These are phyloP conservation scores for Darevskia nairensis DNA, from an alignment of 2,797 vertebrate genomes.

Conservation along the genomic window DNA sequence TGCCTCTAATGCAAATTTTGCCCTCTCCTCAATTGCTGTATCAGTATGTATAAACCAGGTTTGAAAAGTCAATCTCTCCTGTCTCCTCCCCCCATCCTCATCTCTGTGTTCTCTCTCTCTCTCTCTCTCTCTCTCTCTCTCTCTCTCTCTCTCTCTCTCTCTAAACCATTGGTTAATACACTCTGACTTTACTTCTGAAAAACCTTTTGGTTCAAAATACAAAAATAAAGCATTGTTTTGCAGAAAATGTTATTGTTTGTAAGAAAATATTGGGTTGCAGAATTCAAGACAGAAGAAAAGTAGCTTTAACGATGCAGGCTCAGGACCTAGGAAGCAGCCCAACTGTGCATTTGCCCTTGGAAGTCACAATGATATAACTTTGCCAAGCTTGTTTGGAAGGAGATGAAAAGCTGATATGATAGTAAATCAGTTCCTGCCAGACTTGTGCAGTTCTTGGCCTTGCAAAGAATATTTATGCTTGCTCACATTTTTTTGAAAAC, in stretches of 20 bases:
- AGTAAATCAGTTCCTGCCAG: neutral
- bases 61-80: neutral
- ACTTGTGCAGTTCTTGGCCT: neutral
- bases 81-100: too few relatives aligned
- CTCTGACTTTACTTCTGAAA: neutral
- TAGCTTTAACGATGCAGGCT: neutral
- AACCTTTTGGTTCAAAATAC: neutral
- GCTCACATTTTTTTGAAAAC: neutral
- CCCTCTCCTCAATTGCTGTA: too few relatives aligned
- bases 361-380: neutral
- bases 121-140: neutral
- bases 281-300: neutral
- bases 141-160: neutral
- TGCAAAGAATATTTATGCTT: neutral
- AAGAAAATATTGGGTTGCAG: neutral
- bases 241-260: neutral
- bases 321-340: neutral
- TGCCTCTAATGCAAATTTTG: neutral
- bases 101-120: neutral
- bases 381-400: slow-evolving; percentile 13
- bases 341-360: neutral
- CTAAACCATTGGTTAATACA: neutral
- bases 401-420: neutral
- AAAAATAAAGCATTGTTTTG: slow-evolving; percentile 12
- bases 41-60: neutral